Evolutionary conservation across 2,888 invertebrate species (phyloP), one percentile per base, ranked within the genome.

Genomic region (Phoronis australis): DNA sequence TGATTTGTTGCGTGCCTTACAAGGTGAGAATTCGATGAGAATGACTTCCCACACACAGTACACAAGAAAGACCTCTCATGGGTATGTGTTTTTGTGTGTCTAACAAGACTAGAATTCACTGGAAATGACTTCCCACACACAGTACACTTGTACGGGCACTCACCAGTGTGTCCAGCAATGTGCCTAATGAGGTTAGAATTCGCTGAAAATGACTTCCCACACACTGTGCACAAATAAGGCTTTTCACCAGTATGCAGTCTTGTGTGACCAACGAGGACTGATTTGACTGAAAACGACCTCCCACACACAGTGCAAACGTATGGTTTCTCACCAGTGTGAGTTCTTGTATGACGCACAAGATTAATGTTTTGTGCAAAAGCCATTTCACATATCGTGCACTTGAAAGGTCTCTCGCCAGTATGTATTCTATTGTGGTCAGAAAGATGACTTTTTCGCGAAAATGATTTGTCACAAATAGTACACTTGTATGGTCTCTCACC

Each of bases 41-140:
- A n/a, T n/a, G n/a, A n/a, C n/a, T 35, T 35, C n/a, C 35, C 35
- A 35, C 35, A 35, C 9, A 9, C 9, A n/a, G n/a, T n/a, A 35
- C 35, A 35, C 9, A 12, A 12, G n/a, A 12, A 35, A 12, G 35
- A n/a, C 35, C n/a, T 35, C n/a, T 35, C 35, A n/a, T n/a, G 37
- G 18, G 45, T 27, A n/a, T 45, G 45, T n/a, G 37, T 26, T 20
- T 37, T 24, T 15, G 25, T 45, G 23, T 45, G 45, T 24, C 37
- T 37, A 15, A 45, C 37, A n/a, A 45, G 35, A 12, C 23, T 31
- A 12, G 35, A 26, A 5, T 27, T 23, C 24, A 37, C 37, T 21
- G 45, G 24, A 22, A 45, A 45, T 4, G 45, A 45, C 27, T 45
- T 45, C 12, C 23, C n/a, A n/a, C n/a, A n/a, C n/a, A n/a, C n/a